Percentiles rank a stretch among this genome's conserved stretches.
Evolutionary conservation across 2,113 vertebrate species (phyloP).

Genomic region (Balaenoptera acutorostrata): DNA sequence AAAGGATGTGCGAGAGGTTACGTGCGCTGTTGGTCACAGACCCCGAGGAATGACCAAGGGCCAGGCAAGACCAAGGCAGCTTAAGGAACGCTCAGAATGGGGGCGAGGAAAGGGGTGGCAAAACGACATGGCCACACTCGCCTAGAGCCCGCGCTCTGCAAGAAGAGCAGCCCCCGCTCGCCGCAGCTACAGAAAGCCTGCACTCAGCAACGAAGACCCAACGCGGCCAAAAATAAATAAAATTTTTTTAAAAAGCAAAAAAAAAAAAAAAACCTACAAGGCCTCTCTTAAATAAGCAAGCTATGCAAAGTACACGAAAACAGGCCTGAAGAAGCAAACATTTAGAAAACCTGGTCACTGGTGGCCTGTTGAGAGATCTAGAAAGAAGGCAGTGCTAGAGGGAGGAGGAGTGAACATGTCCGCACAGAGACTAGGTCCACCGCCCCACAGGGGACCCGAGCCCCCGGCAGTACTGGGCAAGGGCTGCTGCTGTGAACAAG

Average conservation of each 20-base stretch:
- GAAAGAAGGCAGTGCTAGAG: background rate
- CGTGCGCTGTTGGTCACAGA: too few species aligned
- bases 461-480: background rate
- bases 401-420: too few species aligned
- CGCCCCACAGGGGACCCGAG: background rate
- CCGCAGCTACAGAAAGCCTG: too few species aligned
- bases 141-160: too few species aligned
- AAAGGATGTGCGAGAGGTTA: background rate
- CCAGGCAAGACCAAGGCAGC: background rate
- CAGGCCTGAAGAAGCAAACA: accelerated
- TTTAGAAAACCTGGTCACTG: accelerated
- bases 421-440: background rate
- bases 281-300: too few species aligned
- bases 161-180: too few species aligned
- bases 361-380: accelerated
- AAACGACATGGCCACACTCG: background rate
- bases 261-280: too few species aligned
- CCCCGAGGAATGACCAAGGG: too few species aligned
- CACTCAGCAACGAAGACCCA: too few species aligned
- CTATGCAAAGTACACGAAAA: background rate
- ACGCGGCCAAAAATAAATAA: too few species aligned
- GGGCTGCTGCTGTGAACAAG: accelerated
- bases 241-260: too few species aligned
- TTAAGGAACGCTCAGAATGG: too few species aligned
- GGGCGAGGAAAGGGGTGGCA: background rate